Evolutionary conservation across 2,888 invertebrate genomes (phyloP).

Genomic region (Lordiphosa andalusiaca): DNA sequence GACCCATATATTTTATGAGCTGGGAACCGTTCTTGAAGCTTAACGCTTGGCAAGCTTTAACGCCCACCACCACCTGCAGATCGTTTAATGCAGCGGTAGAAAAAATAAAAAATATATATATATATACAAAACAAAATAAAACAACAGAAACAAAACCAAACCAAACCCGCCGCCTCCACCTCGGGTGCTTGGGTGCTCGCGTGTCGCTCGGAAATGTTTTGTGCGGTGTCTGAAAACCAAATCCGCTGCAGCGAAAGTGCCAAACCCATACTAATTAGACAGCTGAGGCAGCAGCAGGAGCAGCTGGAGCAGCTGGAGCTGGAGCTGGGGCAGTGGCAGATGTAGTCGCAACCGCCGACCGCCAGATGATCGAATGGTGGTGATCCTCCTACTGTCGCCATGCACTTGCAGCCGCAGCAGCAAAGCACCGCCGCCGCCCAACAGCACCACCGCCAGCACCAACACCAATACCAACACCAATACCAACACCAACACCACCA

Average conservation of each 20-base stretch:
- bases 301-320: slow-evolving; percentile 1
- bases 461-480: slow-evolving; percentile 3
- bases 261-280: slow-evolving; percentile 31
- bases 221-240: slow-evolving; percentile 36
- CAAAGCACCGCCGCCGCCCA: slow-evolving; percentile 28
- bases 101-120: no score
- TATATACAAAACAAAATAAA: no score
- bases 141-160: not conserved
- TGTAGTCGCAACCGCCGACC: slow-evolving; percentile 54
- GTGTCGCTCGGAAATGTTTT: slow-evolving; percentile 42
- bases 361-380: slow-evolving; percentile 81
- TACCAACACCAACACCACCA: no score
- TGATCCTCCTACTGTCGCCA: slow-evolving; percentile 81
- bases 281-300: not conserved
- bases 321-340: slow-evolving; percentile 31
- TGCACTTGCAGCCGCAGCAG: slow-evolving; percentile 72
- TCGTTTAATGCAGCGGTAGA: not conserved
- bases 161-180: slow-evolving; percentile 1
- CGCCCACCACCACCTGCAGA: no score
- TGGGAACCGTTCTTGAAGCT: not conserved
- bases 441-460: slow-evolving; percentile 24
- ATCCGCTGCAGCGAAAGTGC: slow-evolving; percentile 46
- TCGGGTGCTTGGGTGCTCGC: slow-evolving; percentile 16
- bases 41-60: no score
- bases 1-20: slow-evolving; percentile 1